Conservation (phyloP, 2,888 invertebrate species). For the Drosophila anceps region DNA sequence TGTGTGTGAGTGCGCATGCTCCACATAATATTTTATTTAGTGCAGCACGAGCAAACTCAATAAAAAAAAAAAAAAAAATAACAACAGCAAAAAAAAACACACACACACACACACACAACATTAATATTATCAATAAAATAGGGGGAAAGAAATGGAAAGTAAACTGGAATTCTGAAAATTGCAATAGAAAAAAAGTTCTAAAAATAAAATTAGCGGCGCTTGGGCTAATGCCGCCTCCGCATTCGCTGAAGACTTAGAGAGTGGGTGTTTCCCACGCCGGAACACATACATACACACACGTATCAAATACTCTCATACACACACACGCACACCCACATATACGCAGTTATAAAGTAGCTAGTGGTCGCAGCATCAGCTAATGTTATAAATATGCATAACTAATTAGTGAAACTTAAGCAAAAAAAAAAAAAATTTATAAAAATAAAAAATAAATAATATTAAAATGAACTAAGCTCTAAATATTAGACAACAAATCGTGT, state of each 20-base stretch:
- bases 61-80: background rate
- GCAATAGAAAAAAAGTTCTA: background rate
- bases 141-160: background rate
- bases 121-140: background rate
- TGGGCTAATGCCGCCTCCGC: slow-evolving; percentile 9
- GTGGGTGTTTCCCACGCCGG: slow-evolving; percentile 49
- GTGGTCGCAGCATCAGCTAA: slow-evolving; percentile 20
- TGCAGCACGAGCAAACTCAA: slow-evolving; percentile 10
- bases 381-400: background rate
- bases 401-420: background rate
- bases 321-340: slow-evolving; percentile 7
- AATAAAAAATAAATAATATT: background rate
- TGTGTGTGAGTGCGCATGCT: slow-evolving; percentile 53
- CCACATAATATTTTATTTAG: slow-evolving; percentile 32
- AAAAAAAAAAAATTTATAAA: background rate
- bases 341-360: slow-evolving; percentile 19
- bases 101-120: no score
- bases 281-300: slow-evolving; percentile 5
- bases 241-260: slow-evolving; percentile 2
- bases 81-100: background rate
- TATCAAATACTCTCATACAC: background rate
- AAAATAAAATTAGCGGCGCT: slow-evolving; percentile 4
- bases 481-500: background rate
- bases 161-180: background rate
- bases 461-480: background rate